Evolutionary conservation across 2,888 invertebrate species (phyloP).

Genomic region (Torymus auratus): DNA sequence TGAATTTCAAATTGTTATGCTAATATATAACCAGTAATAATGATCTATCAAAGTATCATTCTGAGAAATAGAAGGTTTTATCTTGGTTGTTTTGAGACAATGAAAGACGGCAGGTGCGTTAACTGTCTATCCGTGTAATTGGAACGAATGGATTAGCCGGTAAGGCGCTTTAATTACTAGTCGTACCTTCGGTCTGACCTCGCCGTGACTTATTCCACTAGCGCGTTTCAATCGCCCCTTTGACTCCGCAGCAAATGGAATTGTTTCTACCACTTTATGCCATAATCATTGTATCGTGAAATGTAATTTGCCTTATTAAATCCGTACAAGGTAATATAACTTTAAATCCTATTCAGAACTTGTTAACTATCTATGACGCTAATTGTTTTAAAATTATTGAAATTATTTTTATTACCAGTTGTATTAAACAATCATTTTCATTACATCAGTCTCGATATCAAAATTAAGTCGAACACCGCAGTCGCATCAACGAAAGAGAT

Average conservation of each 20-base stretch:
- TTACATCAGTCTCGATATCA: too few species aligned
- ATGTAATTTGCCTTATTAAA: conserved; percentile 36
- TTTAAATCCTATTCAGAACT: too few species aligned
- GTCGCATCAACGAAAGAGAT: too few species aligned
- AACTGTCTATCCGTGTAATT: conserved; percentile 40
- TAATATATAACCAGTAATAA: too few species aligned
- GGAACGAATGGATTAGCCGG: conserved; percentile 57
- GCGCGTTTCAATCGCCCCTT: conserved; percentile 17
- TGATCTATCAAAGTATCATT: too few species aligned
- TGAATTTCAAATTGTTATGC: too few species aligned
- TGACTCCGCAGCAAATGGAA: conserved; percentile 22
- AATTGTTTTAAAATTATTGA: too few species aligned
- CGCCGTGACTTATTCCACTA: conserved; percentile 51
- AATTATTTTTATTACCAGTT: too few species aligned
- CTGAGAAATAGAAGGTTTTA: too few species aligned
- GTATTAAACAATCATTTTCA: neutral
- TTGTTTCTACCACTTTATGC: conserved; percentile 27
- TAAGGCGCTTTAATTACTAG: conserved; percentile 48
- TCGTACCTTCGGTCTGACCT: conserved; percentile 37
- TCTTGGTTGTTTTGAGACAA: neutral
- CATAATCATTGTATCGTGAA: conserved; percentile 14
- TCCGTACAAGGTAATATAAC: neutral
- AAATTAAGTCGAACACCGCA: too few species aligned
- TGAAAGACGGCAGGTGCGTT: conserved; percentile 16
- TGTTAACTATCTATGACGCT: too few species aligned